These are phyloP conservation scores for Brachyrhaphis roseni DNA, from an alignment of 2,797 vertebrate genomes.

Conservation along the genomic window DNA sequence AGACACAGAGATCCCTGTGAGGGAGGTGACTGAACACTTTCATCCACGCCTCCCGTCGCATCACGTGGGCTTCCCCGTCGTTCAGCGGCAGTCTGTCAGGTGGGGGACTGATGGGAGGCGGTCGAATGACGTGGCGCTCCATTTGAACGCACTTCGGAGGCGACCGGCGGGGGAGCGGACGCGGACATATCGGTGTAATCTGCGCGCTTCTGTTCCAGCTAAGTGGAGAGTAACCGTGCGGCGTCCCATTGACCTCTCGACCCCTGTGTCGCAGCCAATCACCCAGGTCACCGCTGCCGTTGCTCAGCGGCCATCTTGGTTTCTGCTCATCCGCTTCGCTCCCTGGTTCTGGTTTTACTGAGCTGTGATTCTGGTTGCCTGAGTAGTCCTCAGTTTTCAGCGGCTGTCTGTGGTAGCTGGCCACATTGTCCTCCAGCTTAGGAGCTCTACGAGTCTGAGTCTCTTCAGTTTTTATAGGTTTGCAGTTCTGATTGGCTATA, in stretches of 20 bases:
- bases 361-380: slow-evolving; percentile 88
- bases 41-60: slow-evolving; percentile 96
- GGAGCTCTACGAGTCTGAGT: slow-evolving; percentile 83
- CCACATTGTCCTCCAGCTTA: slow-evolving; percentile 85
- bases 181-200: slow-evolving; percentile 81
- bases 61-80: slow-evolving; percentile 87
- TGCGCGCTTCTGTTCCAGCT: slow-evolving; percentile 74
- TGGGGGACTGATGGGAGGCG: slow-evolving; percentile 94
- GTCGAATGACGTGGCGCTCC: slow-evolving; percentile 95
- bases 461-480: slow-evolving; percentile 88
- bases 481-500: slow-evolving; percentile 84
- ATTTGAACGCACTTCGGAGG: slow-evolving; percentile 94
- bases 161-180: slow-evolving; percentile 88
- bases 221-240: slow-evolving; percentile 79
- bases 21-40: slow-evolving; percentile 91
- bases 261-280: slow-evolving; percentile 87
- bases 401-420: slow-evolving; percentile 82
- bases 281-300: slow-evolving; percentile 78
- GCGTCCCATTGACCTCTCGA: slow-evolving; percentile 83
- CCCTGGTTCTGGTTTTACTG: slow-evolving; percentile 87
- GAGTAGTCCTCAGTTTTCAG: slow-evolving; percentile 85
- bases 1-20: slow-evolving; percentile 93
- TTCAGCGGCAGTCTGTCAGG: slow-evolving; percentile 90
- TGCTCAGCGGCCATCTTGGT: slow-evolving; percentile 76
- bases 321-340: slow-evolving; percentile 85